Evolutionary conservation across 1,140 invertebrate genomes (phyloP), one percentile per base, ranked within the genome.

Genomic region (Ips nitidus): DNA sequence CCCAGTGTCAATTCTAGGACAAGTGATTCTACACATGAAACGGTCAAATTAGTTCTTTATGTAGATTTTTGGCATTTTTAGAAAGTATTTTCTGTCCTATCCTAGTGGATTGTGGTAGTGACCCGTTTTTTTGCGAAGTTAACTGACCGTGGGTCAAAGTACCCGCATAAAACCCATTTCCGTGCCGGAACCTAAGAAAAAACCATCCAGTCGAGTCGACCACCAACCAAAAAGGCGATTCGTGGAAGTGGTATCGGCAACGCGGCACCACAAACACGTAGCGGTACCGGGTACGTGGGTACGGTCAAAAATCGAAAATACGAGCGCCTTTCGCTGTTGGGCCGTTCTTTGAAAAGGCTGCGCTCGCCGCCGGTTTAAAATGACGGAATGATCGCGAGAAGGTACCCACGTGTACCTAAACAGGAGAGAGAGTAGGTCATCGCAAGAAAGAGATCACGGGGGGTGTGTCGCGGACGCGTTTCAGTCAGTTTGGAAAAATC

Each of bases 401-500:
- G 45, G 22, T 22, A 22, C 22, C 22, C 22, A 22, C 22, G 22
- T 22, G 22, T 22, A 22, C 22, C 22, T 22, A 55, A 55, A 7
- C n/a, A 7, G 38, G n/a, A 37, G 41, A 43, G 63, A 65, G 52
- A 65, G 52, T 65, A 65, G 52, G 53, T 56, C 52, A 63, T 37
- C n/a, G 36, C 4, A 63, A 63, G 50, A 65, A 66, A 55, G 62
- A 71, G 36, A 22, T 60, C 8, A 47, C n/a, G 38, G 8, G 58
- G 69, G 55, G 52, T 59, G 61, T 42, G 69, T 59, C 52, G 38
- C n/a, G 7, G n/a, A 39, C 41, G 41, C 6, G 37, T 36, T 37
- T 55, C 8, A 59, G 57, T 59, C 40, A 42, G 59, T 61, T 8
- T 47, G 59, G 37, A 38, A 64, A 64, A 64, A 64, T 38, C 38